Base-by-base conservation (phyloP, 2,797 vertebrate genomes). In the Otolemur crassicaudatus region DNA sequence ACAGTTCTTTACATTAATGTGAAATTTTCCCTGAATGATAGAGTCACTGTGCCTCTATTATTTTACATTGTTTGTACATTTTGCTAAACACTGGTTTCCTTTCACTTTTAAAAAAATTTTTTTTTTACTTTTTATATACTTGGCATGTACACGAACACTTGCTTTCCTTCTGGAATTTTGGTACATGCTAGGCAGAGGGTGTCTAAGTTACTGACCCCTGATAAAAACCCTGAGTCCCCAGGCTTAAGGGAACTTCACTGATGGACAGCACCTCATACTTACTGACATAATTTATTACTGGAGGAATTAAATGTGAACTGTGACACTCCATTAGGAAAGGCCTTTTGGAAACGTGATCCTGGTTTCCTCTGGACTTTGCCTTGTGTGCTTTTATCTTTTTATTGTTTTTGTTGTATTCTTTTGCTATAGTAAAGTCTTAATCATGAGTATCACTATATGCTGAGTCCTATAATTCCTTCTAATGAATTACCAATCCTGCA, bases 381-480 rank as follows among this genome's bases (percentile, higher is more conserved):
- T 82, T 5, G 7, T 70, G 40, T 60, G 14, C 27, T 34, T 94
- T 83, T 83, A 53, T 81, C 76, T 34, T 85, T 94, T 81, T 69
- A 27, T 53, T 95, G 37, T 90, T 80, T 94, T 29, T 90, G 58
- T 23, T 91, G 17, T 49, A 82, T 84, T 37, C 22, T 81, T 94
- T 77, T 82, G 72, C 60, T 75, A 16, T 40, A 61, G 37, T 40
- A n/a, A 79, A 37, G 56, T 93, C 29, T 92, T 90, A 88, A 63
- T 85, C 31, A 43, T 67, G 83, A 81, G 23, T 61, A 82, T 0
- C 10, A 83, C 22, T 61, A 89, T 27, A 22, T 87, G 29, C 11
- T 77, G 72, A 73, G n/a, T 91, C 65, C 58, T 96, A 0, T 86
- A 86, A 79, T 56, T 94, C 60, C 75, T 92, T 95, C 22, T 29